Percentiles rank a stretch among this genome's conserved stretches.
Conservation (phyloP, 1,140 invertebrate species). For the Drosophila santomea region DNA sequence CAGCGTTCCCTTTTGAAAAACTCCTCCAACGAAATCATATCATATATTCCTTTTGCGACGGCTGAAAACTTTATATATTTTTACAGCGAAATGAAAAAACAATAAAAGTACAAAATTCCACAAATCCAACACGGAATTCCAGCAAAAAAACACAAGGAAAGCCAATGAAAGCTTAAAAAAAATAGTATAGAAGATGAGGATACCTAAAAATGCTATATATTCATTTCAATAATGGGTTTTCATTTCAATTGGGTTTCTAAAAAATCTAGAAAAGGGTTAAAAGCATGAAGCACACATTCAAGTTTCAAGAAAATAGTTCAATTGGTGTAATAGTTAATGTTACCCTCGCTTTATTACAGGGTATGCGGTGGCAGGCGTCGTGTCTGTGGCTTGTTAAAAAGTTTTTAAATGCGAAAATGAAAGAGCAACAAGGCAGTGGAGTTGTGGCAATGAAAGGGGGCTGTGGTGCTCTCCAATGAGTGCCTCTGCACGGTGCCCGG, state of each 20-base stretch:
- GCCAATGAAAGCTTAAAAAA: conserved; percentile 14
- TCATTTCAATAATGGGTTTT: neutral
- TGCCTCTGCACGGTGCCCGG: neutral
- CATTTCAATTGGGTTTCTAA: too few relatives aligned
- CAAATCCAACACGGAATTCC: conserved; percentile 27
- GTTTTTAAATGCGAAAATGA: conserved; percentile 81
- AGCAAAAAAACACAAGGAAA: conserved; percentile 34
- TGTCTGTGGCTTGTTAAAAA: conserved; percentile 63
- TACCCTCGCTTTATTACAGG: conserved; percentile 4
- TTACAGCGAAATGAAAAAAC: conserved; percentile 83
- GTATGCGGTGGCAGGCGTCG: conserved; percentile 18
- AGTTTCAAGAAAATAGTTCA: too few relatives aligned
- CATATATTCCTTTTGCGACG: conserved; percentile 47
- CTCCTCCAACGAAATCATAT: neutral
- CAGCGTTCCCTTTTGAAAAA: neutral
- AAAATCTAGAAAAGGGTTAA: too few relatives aligned
- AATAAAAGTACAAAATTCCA: conserved; percentile 66
- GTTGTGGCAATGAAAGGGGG: neutral
- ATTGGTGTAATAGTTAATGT: too few relatives aligned
- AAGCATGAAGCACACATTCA: neutral
- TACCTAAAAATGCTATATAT: neutral
- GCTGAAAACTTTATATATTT: conserved; percentile 79
- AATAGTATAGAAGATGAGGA: neutral
- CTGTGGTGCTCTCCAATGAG: neutral
- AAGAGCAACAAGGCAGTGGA: conserved; percentile 73